phyloP scores from a whole-genome alignment of 2,797 vertebrate genomes.

The Hirundo rustica region DNA sequence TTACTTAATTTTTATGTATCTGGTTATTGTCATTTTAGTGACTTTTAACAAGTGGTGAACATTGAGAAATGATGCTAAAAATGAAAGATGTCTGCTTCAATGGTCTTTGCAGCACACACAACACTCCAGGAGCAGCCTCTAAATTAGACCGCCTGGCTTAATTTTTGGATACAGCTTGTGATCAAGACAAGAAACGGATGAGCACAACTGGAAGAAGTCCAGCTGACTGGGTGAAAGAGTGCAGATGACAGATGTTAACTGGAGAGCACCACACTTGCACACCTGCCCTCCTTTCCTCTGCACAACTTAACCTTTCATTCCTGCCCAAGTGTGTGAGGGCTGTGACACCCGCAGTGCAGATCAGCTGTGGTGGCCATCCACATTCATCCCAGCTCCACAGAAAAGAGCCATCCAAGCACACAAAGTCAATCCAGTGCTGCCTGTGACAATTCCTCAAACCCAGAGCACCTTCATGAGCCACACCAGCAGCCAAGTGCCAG shows the following conservation, averaged over 20 bases:
- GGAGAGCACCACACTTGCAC: not conserved
- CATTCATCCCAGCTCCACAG: not conserved
- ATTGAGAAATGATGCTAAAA: not conserved
- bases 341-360: not conserved
- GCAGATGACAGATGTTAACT: not conserved
- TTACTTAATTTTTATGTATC: not conserved
- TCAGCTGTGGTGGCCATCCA: rapidly evolving
- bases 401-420: not conserved
- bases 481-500: not conserved
- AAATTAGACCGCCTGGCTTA: not conserved
- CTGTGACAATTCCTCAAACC: not conserved
- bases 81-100: not conserved
- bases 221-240: not conserved
- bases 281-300: not conserved
- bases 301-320: not conserved
- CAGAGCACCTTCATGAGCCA: not conserved
- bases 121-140: not conserved
- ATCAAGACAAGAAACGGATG: not conserved
- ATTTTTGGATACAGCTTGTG: not conserved
- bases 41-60: not conserved
- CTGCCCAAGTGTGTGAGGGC: not conserved
- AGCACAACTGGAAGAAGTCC: not conserved
- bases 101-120: not conserved
- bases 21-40: not conserved
- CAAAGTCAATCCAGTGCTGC: not conserved